Percentiles rank a stretch among this genome's conserved stretches.
Evolutionary conservation across 2,888 invertebrate genomes (phyloP).

Genomic region (Drosophila hamatofila): DNA sequence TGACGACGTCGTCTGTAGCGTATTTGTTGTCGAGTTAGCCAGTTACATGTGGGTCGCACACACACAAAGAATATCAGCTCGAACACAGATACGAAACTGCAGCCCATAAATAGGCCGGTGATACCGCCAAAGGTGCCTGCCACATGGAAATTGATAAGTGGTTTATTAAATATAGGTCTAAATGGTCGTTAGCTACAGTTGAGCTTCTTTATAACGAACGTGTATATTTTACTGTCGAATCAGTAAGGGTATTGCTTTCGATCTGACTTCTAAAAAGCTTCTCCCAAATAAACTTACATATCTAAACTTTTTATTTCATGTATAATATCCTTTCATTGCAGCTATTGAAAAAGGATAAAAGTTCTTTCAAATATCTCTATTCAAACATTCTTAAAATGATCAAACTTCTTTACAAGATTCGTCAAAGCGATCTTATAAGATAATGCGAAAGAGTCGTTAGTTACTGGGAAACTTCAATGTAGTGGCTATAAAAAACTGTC

Average conservation of each 20-base stretch:
- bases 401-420: background rate
- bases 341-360: background rate
- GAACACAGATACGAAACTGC: constrained; percentile 89
- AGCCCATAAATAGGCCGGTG: constrained; percentile 89
- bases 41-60: constrained; percentile 80
- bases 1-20: constrained; percentile 60
- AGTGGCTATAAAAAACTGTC: background rate
- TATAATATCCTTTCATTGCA: background rate
- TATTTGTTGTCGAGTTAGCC: constrained; percentile 74
- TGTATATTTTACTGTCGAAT: background rate
- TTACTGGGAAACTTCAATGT: background rate
- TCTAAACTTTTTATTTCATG: background rate
- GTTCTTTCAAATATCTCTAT: background rate
- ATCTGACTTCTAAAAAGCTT: no score
- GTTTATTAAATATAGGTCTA: constrained; percentile 21
- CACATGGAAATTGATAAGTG: constrained; percentile 17
- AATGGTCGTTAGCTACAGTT: constrained; percentile 13
- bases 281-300: background rate
- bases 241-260: no score
- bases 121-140: constrained; percentile 90
- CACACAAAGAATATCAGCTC: constrained; percentile 86
- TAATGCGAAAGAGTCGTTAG: background rate
- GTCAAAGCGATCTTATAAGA: background rate
- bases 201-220: background rate
- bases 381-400: background rate